These are phyloP conservation scores for Apis cerana DNA, from an alignment of 1,140 invertebrate genomes.

Conservation along the genomic window DNA sequence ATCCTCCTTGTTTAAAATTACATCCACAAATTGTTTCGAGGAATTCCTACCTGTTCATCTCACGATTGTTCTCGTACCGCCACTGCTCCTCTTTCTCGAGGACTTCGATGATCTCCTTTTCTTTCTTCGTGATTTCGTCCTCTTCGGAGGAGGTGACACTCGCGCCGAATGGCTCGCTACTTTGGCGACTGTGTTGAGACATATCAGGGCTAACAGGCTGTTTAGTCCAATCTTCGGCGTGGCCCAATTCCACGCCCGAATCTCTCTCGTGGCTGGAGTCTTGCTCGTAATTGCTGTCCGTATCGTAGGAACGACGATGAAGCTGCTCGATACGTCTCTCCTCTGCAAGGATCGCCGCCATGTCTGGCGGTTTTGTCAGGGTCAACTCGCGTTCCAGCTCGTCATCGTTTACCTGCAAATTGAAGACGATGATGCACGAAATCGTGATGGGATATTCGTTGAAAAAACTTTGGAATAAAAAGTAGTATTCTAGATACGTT, in stretches of 20 bases:
- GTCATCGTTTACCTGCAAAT: constrained; percentile 81
- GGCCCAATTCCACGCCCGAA: constrained; percentile 88
- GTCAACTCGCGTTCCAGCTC: constrained; percentile 86
- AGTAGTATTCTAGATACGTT: background rate
- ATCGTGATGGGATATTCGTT: background rate
- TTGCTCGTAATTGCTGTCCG: constrained; percentile 81
- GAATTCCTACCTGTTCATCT: constrained; percentile 71
- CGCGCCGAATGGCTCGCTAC: constrained; percentile 86
- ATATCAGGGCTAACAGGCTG: constrained; percentile 83
- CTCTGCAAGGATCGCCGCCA: constrained; percentile 89
- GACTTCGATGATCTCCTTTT: constrained; percentile 87
- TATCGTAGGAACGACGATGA: constrained; percentile 81
- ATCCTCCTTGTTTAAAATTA: background rate
- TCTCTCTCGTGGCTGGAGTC: constrained; percentile 83
- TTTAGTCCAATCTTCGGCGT: constrained; percentile 82
- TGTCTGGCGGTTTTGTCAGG: constrained; percentile 89
- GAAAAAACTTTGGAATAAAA: too few relatives aligned
- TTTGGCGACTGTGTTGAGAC: constrained; percentile 88
- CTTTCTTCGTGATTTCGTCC: constrained; percentile 87
- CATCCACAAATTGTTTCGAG: background rate
- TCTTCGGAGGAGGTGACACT: constrained; percentile 86
- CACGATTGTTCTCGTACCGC: constrained; percentile 78
- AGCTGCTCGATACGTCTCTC: constrained; percentile 90
- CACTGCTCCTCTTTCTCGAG: constrained; percentile 86
- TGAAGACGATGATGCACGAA: background rate